Evolutionary conservation across 2,888 invertebrate genomes (phyloP), one percentile per base, ranked within the genome.

Genomic region (Erebia aethiops): DNA sequence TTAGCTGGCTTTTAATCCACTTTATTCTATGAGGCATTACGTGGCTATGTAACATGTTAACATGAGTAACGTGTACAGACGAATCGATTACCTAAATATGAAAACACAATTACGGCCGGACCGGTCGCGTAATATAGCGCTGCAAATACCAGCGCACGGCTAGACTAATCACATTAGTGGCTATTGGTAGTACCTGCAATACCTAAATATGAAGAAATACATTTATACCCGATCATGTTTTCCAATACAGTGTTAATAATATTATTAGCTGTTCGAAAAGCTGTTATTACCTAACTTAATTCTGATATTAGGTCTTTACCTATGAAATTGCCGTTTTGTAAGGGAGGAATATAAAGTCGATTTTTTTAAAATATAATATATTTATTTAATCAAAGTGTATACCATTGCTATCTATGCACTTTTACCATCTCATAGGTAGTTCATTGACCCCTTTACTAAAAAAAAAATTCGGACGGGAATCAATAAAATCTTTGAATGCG

Each of bases 121-220:
- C 79, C 77, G 80, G 79, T 77, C 80, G 78, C 81, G 84, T 84
- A 86, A 85, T 84, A 85, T 85, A 88, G 85, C 87, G 82, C 82
- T 77, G 82, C 85, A 85, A 87, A 87, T 85, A 84, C 82, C 81
- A 82, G 80, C 82, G 79, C 80, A 81, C 80, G 81, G 81, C 84
- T 84, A 85, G 86, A 84, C 87, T 91, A 91, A 91, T 90, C 89
- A 88, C 84, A 88, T 91, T 89, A 91, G 86, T 81, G 78, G 79
- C 83, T 81, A 89, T 85, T 85, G 43, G 43, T 64, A 52, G 46
- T 46, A 46, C 13, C 3, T 11, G 66, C 46, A 66, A 21, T 21
- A 46, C 46, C 21, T 13, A 3, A 21, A 49, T 49, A 61, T 60
- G 41, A 60, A 61, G 46, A 18, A 43, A 43, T 43, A 61, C 2